Evolutionary conservation across 2,113 vertebrate genomes (phyloP).

Genomic region (Oreochromis spilurus): DNA sequence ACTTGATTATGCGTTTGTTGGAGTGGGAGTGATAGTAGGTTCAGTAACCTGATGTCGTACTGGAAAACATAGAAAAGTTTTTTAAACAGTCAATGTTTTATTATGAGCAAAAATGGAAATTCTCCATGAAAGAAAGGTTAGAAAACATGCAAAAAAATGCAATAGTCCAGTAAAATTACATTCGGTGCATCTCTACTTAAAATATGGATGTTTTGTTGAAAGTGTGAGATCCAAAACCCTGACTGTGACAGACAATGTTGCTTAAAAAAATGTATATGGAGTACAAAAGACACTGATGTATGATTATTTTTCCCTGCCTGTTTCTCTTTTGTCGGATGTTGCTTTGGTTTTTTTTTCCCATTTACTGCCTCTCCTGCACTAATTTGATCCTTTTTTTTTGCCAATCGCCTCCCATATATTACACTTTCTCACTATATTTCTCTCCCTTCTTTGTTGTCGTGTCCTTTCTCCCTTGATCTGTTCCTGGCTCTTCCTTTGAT

Average conservation of each 20-base stretch:
- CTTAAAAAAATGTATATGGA: conserved; percentile 15
- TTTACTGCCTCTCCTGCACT: conserved; percentile 45
- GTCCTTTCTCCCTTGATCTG: neutral
- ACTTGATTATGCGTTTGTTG: neutral
- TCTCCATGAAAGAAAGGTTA: neutral
- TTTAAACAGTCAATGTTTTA: neutral
- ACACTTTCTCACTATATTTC: conserved; percentile 23
- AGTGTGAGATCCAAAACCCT: conserved; percentile 49
- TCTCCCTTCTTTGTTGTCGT: conserved; percentile 1
- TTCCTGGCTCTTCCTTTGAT: neutral
- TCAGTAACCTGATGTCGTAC: neutral
- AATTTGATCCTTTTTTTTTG: conserved; percentile 32
- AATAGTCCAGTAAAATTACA: neutral
- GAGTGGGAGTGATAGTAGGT: neutral
- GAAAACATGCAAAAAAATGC: neutral
- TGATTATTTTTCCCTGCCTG: conserved; percentile 12
- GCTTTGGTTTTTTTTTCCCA: neutral
- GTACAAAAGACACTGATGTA: conserved; percentile 26
- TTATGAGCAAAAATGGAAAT: neutral
- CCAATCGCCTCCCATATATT: conserved; percentile 5
- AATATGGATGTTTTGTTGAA: conserved; percentile 21
- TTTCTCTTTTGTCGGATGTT: conserved; percentile 1
- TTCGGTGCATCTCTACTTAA: neutral
- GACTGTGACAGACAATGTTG: neutral
- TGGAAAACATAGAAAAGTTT: neutral